Conservation (phyloP, 1,140 invertebrate species). For the Lordiphosa clarofinis region DNA sequence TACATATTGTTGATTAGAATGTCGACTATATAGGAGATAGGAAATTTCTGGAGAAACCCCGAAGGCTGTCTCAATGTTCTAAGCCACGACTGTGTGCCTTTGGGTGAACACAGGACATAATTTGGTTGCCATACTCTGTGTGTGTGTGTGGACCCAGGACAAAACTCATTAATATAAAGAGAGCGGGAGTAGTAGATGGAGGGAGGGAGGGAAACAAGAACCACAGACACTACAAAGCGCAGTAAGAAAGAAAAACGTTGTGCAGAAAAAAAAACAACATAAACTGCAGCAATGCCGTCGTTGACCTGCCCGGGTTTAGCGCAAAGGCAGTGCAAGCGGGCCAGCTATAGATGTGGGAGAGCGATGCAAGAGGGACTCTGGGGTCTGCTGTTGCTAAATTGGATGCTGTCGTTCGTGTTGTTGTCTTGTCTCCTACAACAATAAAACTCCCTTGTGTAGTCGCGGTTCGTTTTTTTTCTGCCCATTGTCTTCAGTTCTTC, state of each 20-base stretch:
- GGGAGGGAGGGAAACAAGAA: conserved; percentile 19
- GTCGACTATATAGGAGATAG: conserved; percentile 4
- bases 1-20: conserved; percentile 40
- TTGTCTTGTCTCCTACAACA: conserved; percentile 28
- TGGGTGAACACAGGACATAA: too few species aligned
- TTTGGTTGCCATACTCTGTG: too few species aligned
- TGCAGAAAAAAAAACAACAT: too few species aligned
- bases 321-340: conserved; percentile 16
- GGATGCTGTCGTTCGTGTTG: conserved; percentile 41
- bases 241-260: conserved; percentile 51
- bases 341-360: conserved; percentile 28
- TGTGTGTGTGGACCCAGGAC: conserved; percentile 13
- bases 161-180: conserved; percentile 3
- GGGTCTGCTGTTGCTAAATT: conserved; percentile 53
- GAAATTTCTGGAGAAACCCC: not conserved
- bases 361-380: conserved; percentile 9
- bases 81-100: conserved; percentile 17
- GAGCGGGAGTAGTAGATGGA: not conserved
- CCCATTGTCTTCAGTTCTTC: conserved; percentile 44
- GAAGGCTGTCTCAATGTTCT: conserved; percentile 24
- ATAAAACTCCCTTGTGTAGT: conserved; percentile 55
- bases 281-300: conserved; percentile 44
- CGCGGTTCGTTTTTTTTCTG: conserved; percentile 30
- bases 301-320: conserved; percentile 44
- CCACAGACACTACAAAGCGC: conserved; percentile 63